Conservation (phyloP, 1,140 invertebrate genomes). For the Chymomyza costata region DNA sequence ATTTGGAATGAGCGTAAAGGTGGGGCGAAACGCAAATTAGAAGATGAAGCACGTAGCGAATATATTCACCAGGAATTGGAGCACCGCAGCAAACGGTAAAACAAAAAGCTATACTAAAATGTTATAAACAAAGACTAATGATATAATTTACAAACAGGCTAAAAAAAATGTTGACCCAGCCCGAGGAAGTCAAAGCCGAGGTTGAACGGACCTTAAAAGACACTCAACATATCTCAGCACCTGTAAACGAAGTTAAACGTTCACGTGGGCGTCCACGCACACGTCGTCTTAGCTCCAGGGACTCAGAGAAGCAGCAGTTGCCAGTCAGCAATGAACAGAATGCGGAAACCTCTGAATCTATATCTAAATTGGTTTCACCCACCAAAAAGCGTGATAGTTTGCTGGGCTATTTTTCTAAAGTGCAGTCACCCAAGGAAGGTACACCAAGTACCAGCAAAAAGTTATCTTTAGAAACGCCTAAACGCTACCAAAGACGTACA, state of each 20-base stretch:
- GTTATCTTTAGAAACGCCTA: conserved; percentile 46
- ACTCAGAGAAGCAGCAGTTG: neutral
- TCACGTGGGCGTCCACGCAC: conserved; percentile 32
- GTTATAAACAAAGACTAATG: neutral
- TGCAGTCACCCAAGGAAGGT: conserved; percentile 46
- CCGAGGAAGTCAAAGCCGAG: conserved; percentile 11
- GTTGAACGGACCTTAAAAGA: too few relatives aligned
- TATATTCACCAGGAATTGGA: conserved; percentile 77
- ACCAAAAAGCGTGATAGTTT: conserved; percentile 78
- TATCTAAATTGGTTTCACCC: conserved; percentile 76
- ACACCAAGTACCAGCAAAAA: conserved; percentile 1
- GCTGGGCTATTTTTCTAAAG: conserved; percentile 77
- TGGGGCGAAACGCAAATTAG: conserved; percentile 77
- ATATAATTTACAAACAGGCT: conserved; percentile 26
- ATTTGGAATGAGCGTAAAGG: conserved; percentile 79
- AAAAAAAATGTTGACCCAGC: conserved; percentile 63
- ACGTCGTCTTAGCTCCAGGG: conserved; percentile 30
- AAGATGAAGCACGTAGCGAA: conserved; percentile 77
- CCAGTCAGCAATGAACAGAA: neutral
- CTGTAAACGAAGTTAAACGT: conserved; percentile 25
- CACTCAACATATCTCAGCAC: conserved; percentile 18
- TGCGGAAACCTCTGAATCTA: conserved; percentile 49
- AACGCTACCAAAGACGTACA: conserved; percentile 23
- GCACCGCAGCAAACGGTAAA: conserved; percentile 77
- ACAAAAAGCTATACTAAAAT: too few relatives aligned